Evolutionary conservation across 2,797 vertebrate species (phyloP).

Genomic region (Pantherophis vulpinus): DNA sequence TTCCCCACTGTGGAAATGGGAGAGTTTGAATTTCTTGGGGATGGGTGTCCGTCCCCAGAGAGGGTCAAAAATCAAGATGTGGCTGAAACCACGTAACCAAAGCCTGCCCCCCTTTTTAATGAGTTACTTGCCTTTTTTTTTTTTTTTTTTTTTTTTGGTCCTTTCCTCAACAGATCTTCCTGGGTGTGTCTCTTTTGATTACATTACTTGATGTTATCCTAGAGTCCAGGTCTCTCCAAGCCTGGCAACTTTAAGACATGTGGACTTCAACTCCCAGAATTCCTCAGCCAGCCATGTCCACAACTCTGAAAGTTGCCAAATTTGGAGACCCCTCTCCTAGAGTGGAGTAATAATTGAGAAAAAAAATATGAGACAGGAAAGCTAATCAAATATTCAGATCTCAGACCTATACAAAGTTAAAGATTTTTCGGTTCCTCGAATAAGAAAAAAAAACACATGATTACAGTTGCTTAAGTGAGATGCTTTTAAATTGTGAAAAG

Average conservation of each 20-base stretch:
- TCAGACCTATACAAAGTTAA: not conserved
- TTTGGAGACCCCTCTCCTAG: not conserved
- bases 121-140: not conserved
- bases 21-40: not conserved
- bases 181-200: not conserved
- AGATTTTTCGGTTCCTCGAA: not conserved
- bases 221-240: no score
- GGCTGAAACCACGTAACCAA: not conserved
- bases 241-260: no score
- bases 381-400: not conserved
- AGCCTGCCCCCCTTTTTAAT: not conserved
- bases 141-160: not conserved
- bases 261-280: no score
- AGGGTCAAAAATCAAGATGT: not conserved
- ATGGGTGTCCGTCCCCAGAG: not conserved
- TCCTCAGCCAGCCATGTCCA: no score
- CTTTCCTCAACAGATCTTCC: not conserved
- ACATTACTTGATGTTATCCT: not conserved
- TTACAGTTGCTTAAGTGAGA: not conserved
- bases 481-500: not conserved
- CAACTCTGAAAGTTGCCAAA: no score
- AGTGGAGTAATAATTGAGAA: not conserved
- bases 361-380: not conserved
- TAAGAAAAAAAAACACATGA: no score
- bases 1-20: not conserved